Conservation (phyloP, 2,888 invertebrate genomes). For the Toxonevra muliebris region DNA sequence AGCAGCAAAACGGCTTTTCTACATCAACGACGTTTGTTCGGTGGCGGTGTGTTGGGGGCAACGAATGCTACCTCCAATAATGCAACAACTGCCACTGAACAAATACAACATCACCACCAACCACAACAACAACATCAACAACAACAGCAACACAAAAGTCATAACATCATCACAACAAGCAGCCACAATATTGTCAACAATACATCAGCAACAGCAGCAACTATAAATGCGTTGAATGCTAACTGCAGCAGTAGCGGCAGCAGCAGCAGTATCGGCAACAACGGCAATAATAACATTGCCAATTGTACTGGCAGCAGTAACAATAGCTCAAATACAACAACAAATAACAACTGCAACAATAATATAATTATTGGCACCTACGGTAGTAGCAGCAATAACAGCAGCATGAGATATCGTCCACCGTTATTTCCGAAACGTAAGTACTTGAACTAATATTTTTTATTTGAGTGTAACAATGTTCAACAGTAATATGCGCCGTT, state of each 20-base stretch:
- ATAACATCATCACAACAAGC: conserved; percentile 1
- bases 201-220: conserved; percentile 33
- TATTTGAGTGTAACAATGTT: too few relatives aligned
- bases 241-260: conserved; percentile 15
- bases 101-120: conserved; percentile 13
- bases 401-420: conserved; percentile 45
- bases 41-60: conserved; percentile 29
- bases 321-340: conserved; percentile 22
- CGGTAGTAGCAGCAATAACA: conserved; percentile 11
- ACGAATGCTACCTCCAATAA: conserved; percentile 29
- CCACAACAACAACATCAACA: conserved; percentile 17
- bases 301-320: conserved; percentile 12
- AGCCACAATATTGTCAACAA: not conserved
- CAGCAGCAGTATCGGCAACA: conserved; percentile 1
- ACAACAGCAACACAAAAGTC: conserved; percentile 14
- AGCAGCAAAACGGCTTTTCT: conserved; percentile 37
- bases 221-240: conserved; percentile 16
- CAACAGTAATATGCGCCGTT: too few relatives aligned
- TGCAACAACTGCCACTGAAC: conserved; percentile 18
- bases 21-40: conserved; percentile 35
- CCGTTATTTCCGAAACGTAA: conserved; percentile 55
- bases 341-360: conserved; percentile 32
- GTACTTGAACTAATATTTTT: conserved; percentile 28
- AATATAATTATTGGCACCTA: conserved; percentile 22
- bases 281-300: conserved; percentile 18